A percentile compares a stretch with the other conserved stretches of the same genome.
phyloP scores from a whole-genome alignment of 2,797 vertebrate species.

The Oophaga sylvatica region DNA sequence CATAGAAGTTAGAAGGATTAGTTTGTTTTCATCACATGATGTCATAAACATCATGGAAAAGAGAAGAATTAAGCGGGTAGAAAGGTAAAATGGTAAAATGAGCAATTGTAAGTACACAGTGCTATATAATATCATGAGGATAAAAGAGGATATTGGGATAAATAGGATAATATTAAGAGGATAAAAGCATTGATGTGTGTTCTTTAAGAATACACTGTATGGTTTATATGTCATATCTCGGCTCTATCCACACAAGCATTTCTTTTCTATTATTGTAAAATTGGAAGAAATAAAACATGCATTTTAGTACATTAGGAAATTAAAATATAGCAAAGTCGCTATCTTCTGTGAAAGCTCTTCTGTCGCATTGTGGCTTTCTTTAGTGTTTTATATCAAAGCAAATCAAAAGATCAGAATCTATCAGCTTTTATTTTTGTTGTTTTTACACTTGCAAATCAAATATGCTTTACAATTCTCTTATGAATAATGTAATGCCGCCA shows the following conservation, averaged over 20 bases:
- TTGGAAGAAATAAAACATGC: constrained; percentile 31
- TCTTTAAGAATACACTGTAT: background rate
- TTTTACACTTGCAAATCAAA: constrained; percentile 20
- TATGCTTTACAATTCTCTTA: background rate
- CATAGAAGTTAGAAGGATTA: too few species aligned
- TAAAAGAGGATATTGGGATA: too few species aligned
- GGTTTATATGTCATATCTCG: background rate
- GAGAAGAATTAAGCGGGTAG: too few species aligned
- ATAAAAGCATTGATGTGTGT: too few species aligned
- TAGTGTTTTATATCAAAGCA: background rate
- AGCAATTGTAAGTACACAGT: too few species aligned
- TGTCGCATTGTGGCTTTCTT: background rate
- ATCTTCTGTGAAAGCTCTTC: background rate
- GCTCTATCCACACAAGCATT: background rate
- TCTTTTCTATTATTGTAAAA: background rate
- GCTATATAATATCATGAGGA: too few species aligned
- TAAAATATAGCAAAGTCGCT: background rate
- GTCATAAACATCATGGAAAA: too few species aligned
- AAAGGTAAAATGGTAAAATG: too few species aligned
- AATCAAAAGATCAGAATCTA: background rate
- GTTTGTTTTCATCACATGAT: too few species aligned
- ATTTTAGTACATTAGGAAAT: constrained; percentile 9
- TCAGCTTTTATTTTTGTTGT: background rate
- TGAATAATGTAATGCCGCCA: constrained; percentile 12
- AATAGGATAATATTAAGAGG: too few species aligned